phyloP scores from a whole-genome alignment of 1,140 invertebrate genomes.

The Pogonomyrmex californicus region DNA sequence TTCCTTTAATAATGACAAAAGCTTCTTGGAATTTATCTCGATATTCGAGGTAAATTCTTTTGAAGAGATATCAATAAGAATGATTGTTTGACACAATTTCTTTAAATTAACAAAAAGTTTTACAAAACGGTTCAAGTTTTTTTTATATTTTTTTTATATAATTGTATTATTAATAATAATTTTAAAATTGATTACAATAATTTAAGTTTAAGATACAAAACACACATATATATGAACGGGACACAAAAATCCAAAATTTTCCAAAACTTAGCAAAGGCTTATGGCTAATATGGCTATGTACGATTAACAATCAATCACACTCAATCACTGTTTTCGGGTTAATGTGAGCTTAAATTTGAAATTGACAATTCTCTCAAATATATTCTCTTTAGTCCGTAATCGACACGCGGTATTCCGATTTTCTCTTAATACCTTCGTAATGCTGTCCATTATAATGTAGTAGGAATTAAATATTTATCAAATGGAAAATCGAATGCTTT shows the following conservation, averaged over 20 bases:
- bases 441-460: background rate
- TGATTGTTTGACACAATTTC: background rate
- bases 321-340: background rate
- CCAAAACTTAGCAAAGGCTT: too few species aligned
- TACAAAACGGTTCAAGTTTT: slow-evolving; percentile 9
- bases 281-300: too few species aligned
- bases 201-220: background rate
- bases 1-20: background rate
- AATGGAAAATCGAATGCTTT: background rate
- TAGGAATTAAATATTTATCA: slow-evolving; percentile 23
- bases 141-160: background rate
- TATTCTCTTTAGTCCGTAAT: slow-evolving; percentile 4
- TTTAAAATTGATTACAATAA: too few species aligned
- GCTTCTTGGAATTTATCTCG: background rate
- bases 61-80: background rate
- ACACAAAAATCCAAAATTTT: background rate
- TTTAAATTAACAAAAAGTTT: background rate
- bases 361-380: background rate
- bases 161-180: too few species aligned
- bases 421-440: background rate
- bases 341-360: slow-evolving; percentile 24
- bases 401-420: background rate
- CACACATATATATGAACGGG: background rate
- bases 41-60: background rate
- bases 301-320: background rate